These are phyloP conservation scores for Adoxophyes honmai DNA, from an alignment of 1,140 invertebrate species.

Conservation along the genomic window DNA sequence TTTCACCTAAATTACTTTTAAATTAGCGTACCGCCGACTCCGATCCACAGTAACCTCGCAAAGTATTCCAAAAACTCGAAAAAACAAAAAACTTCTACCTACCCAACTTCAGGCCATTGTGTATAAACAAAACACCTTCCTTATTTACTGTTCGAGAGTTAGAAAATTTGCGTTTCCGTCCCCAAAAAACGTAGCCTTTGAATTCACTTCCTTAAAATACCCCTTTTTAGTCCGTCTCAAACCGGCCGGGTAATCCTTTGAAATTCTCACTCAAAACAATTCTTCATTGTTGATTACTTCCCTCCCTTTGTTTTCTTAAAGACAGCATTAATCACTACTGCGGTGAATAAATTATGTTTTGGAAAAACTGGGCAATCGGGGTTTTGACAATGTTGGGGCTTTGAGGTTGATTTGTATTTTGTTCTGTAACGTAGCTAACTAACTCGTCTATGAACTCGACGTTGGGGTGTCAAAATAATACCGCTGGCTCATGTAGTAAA, in stretches of 20 bases:
- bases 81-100: neutral
- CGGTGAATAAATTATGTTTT: neutral
- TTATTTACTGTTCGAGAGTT: constrained; percentile 12
- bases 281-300: constrained; percentile 14
- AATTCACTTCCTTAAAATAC: constrained; percentile 6
- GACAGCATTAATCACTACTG: constrained; percentile 8
- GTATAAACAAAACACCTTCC: neutral
- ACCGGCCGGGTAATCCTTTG: constrained; percentile 10
- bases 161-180: constrained; percentile 12
- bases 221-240: constrained; percentile 9
- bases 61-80: too few species aligned
- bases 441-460: too few species aligned
- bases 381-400: too few species aligned
- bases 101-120: neutral
- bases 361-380: neutral
- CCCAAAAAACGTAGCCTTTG: constrained; percentile 7
- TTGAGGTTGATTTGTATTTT: too few species aligned
- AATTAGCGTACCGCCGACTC: too few species aligned
- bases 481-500: too few species aligned
- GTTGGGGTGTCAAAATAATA: too few species aligned
- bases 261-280: constrained; percentile 8
- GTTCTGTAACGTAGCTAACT: too few species aligned
- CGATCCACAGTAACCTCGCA: too few species aligned
- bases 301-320: constrained; percentile 11
- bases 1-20: too few species aligned